These are phyloP conservation scores for Bambusicola thoracicus DNA, from an alignment of 2,113 vertebrate genomes.

Conservation along the genomic window DNA sequence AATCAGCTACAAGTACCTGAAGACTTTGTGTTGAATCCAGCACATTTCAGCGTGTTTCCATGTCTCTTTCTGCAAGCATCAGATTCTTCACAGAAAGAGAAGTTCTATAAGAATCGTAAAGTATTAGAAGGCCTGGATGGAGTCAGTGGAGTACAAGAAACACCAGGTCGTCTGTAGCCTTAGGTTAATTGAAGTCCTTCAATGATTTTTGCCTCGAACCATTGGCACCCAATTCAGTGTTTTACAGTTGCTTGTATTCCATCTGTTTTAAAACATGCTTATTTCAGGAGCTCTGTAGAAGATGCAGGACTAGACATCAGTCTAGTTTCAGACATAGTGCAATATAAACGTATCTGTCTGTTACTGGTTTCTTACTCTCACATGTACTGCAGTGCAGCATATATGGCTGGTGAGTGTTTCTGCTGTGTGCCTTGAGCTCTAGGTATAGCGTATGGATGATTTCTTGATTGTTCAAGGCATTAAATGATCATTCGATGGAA, in stretches of 20 bases:
- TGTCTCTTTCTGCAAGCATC: background rate
- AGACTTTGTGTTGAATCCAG: background rate
- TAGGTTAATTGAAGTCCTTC: background rate
- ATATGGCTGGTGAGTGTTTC: background rate
- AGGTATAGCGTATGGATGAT: background rate
- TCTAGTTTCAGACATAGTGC: background rate
- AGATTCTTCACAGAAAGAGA: background rate
- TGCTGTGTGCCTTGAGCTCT: background rate
- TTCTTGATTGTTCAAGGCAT: background rate
- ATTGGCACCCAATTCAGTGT: background rate
- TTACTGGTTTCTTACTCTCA: background rate
- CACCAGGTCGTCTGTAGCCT: background rate
- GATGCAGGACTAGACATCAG: background rate
- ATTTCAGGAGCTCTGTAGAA: background rate
- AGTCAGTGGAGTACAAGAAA: background rate
- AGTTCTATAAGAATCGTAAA: background rate
- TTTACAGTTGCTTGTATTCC: background rate
- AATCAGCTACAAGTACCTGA: background rate
- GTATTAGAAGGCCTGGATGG: background rate
- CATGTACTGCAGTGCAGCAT: fast-evolving
- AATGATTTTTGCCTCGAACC: background rate
- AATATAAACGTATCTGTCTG: background rate
- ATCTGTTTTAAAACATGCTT: background rate
- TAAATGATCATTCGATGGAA: background rate
- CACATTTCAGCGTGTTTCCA: background rate